Conservation (phyloP, 2,888 invertebrate genomes). For the Diarsia rubi region DNA sequence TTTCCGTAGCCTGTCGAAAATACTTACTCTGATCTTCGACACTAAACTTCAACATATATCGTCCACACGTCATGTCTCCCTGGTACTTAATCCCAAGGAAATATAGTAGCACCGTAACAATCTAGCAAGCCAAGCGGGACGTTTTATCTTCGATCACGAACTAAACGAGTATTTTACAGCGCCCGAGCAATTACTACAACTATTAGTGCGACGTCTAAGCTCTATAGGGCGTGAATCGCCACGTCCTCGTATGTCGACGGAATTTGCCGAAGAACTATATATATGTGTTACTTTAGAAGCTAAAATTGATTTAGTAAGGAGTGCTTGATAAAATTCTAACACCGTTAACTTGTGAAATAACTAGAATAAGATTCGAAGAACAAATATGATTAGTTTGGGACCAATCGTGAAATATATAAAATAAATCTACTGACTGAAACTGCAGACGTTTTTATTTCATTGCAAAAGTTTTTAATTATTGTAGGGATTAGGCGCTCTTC, state of each 20-base stretch:
- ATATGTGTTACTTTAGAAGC: background rate
- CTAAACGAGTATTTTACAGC: slow-evolving; percentile 57
- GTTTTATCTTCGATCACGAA: slow-evolving; percentile 56
- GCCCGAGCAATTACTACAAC: slow-evolving; percentile 56
- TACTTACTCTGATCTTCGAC: background rate
- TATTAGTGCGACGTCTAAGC: slow-evolving; percentile 51
- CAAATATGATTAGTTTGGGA: background rate
- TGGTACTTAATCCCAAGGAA: slow-evolving; percentile 21
- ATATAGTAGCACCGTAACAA: slow-evolving; percentile 27
- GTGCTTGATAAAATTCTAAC: background rate
- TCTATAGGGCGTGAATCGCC: slow-evolving; percentile 47
- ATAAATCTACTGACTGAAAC: background rate
- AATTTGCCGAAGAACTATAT: background rate
- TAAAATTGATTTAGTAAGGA: background rate
- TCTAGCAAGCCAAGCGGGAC: slow-evolving; percentile 35
- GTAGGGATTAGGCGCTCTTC: too few species aligned
- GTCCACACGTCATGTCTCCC: slow-evolving; percentile 20
- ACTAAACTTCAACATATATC: background rate
- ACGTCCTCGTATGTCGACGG: slow-evolving; percentile 41
- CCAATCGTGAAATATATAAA: background rate
- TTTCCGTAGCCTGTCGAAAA: background rate
- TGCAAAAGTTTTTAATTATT: background rate
- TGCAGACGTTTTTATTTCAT: background rate
- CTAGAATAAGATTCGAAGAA: background rate
- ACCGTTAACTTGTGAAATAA: background rate